Evolutionary conservation across 2,113 vertebrate genomes (phyloP), one percentile per base, ranked within the genome.

Genomic region (Cephalopholis sonnerati): DNA sequence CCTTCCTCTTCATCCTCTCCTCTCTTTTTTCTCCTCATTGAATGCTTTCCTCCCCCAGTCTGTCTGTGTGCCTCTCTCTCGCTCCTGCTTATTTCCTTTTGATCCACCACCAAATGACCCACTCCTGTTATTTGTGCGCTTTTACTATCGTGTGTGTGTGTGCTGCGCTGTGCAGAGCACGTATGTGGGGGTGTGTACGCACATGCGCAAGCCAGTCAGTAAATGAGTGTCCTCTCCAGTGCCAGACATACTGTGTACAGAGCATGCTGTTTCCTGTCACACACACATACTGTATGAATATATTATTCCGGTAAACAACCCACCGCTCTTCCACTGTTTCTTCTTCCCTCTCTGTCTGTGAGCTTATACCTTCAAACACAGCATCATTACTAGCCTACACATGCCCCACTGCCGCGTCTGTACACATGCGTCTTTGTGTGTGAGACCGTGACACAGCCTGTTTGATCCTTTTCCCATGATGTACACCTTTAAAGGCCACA

Each of bases 191-290:
- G 55, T 51, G 74, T 53, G 27, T 50, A n/a, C 50, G 59, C 46
- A 53, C 66, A 54, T 48, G 72, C 22, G n/a, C n/a, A 68, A 25
- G 46, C 41, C 29, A 74, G 46, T 66, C 39, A 6, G 59, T 90
- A 78, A 66, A 81, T 48, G 67, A 72, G 68, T 75, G 74, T 81
- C 66, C 79, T 89, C 89, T 81, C 74, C 61, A 27, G 84, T 86
- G 85, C 87, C 90, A 90, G 74, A 89, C 86, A 89, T 67, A 77
- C 81, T 85, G 82, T 70, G 77, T 73, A 53, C 50, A 79, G 70
- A 83, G 61, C 78, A 54, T 69, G 69, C 57, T 64, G 69, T 58
- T 86, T 91, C 78, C 84, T 80, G 62, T 84, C 75, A 79, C 73
- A 77, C 84, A 84, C 41, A 9, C 44, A 81, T 57, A 55, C 62